These are phyloP conservation scores for Gorsachius goisagi DNA, from an alignment of 2,113 vertebrate species.

Conservation along the genomic window DNA sequence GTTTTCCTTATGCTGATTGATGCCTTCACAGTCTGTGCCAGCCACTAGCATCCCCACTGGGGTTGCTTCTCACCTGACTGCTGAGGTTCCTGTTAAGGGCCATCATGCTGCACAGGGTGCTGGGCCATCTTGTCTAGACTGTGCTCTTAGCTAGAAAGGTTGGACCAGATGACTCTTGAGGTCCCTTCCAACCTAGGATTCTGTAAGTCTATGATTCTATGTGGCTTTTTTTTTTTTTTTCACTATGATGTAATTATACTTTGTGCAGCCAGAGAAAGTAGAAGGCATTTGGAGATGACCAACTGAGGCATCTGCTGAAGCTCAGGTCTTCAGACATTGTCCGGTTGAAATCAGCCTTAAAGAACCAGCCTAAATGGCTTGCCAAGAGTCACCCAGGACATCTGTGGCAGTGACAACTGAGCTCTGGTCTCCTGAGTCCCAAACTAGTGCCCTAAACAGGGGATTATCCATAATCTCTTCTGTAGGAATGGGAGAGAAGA, in stretches of 20 bases:
- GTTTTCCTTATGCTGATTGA: neutral
- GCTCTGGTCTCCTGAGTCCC: neutral
- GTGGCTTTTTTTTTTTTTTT: neutral
- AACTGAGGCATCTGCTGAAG: neutral
- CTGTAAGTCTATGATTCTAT: no score
- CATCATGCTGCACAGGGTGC: neutral
- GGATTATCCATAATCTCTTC: neutral
- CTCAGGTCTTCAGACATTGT: neutral
- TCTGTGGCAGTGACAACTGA: neutral
- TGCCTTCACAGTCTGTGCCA: neutral
- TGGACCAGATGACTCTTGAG: no score
- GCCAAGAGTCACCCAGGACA: neutral
- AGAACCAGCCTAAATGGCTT: neutral
- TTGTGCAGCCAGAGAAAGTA: neutral
- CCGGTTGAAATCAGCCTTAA: neutral
- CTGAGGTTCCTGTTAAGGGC: neutral
- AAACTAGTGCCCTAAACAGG: neutral
- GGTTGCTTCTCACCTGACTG: neutral
- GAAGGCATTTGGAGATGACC: neutral
- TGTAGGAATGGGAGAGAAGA: neutral
- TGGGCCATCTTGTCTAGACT: no score
- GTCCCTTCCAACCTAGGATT: no score
- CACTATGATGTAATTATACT: neutral
- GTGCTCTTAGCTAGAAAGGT: no score
- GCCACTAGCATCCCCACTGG: neutral